These are phyloP conservation scores for Apus apus DNA, from an alignment of 2,113 vertebrate genomes.

Conservation along the genomic window DNA sequence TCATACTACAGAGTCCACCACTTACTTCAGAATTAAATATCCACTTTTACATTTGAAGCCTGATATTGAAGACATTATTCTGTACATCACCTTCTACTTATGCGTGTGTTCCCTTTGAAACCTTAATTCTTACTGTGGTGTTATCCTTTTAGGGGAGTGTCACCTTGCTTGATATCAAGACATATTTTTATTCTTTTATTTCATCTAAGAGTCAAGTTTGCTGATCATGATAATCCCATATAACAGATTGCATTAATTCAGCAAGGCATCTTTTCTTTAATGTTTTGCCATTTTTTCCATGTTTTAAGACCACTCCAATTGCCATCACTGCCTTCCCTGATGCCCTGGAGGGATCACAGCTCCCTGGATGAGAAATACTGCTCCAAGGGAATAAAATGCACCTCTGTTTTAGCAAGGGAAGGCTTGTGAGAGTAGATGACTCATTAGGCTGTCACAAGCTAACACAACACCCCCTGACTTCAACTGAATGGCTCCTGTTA, in stretches of 20 bases:
- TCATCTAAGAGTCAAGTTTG: background rate
- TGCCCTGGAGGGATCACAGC: background rate
- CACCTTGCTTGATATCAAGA: background rate
- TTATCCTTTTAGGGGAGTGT: background rate
- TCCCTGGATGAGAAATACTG: background rate
- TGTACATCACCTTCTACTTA: background rate
- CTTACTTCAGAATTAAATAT: background rate
- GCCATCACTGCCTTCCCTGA: background rate
- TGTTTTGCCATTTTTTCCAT: background rate
- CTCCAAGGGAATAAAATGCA: background rate
- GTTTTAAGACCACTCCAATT: background rate
- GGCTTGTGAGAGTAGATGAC: background rate
- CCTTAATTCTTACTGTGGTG: background rate
- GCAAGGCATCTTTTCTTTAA: background rate
- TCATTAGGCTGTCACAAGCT: background rate
- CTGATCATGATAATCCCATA: background rate
- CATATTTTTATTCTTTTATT: background rate
- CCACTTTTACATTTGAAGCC: background rate
- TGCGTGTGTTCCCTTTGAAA: background rate
- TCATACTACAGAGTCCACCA: background rate
- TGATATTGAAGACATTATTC: background rate
- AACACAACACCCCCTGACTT: background rate
- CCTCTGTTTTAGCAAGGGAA: background rate
- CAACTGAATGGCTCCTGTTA: background rate
- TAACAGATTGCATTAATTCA: background rate